phyloP scores from a whole-genome alignment of 1,140 invertebrate genomes.

The Vanessa atalanta region DNA sequence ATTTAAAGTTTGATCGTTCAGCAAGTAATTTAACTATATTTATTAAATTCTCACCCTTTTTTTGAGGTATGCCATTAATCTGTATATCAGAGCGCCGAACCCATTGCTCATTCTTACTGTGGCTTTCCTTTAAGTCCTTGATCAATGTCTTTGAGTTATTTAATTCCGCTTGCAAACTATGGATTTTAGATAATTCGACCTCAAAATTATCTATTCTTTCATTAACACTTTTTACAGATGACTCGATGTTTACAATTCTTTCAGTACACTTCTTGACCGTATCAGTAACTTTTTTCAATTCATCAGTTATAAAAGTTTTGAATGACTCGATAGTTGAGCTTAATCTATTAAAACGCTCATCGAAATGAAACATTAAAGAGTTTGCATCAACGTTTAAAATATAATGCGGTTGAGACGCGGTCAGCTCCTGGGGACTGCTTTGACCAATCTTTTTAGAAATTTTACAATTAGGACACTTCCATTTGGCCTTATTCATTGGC shows the following conservation, averaged over 20 bases:
- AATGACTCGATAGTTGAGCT: no score
- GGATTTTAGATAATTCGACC: conserved; percentile 19
- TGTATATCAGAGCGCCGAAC: conserved; percentile 6
- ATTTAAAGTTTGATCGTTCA: conserved; percentile 10
- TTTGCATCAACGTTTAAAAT: conserved; percentile 1
- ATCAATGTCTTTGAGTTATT: not conserved
- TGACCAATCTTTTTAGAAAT: not conserved
- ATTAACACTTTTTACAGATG: conserved; percentile 17
- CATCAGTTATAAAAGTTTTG: no score
- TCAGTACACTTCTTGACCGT: no score
- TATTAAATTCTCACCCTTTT: conserved; percentile 16
- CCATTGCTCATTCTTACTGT: conserved; percentile 15
- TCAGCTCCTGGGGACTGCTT: not conserved
- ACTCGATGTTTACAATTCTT: conserved; percentile 11
- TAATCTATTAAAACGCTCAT: not conserved
- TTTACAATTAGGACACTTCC: conserved; percentile 1
- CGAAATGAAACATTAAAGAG: not conserved
- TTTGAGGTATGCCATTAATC: not conserved
- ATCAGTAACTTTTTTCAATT: no score
- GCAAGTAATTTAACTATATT: conserved; percentile 16
- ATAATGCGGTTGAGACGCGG: not conserved
- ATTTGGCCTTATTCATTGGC: conserved; percentile 1
- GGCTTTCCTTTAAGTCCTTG: not conserved
- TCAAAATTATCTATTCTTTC: conserved; percentile 7
- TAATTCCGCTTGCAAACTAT: conserved; percentile 19